Evolutionary conservation across 2,113 vertebrate genomes (phyloP), one percentile per base, ranked within the genome.

Genomic region (Laticauda laticaudata): DNA sequence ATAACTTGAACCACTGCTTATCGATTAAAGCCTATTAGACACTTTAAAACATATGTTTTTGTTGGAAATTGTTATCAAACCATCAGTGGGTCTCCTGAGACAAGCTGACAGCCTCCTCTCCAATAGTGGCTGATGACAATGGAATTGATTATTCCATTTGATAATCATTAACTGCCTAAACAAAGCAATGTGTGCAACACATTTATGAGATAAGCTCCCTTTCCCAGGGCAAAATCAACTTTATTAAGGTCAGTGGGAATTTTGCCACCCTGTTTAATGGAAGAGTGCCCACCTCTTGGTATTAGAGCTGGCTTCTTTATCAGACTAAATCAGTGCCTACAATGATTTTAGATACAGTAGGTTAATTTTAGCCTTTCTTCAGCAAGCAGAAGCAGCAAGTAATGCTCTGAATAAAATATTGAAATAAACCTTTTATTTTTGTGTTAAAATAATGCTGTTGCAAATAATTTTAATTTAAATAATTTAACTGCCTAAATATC

Each of bases 111-210:
- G 93, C 95, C 95, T 93, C 95, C 91, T 92, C 94, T 93, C 90
- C 91, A 94, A 95, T 95, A 87, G 91, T 97, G 93, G 94, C 93
- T 93, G 94, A 94, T 95, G 95, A 96, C 96, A 97, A 93, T 95
- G 95, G 94, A 86, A 90, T 21, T 59, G 7, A 51, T 90, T 81
- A 0, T 29, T 81, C 94, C 95, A 95, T 97, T 96, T 97, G 97
- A 96, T 94, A 96, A 96, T 96, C 94, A 96, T 97, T 97, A 97
- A 88, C 91, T 95, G 88, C 93, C 94, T 90, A 94, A 94, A 94
- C 94, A 94, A 94, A 95, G 96, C 92, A 93, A 88, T 95, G 93
- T 95, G 75, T 75, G 92, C 69, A 90, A 96, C 95, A 59, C 3
- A 1, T 75, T 90, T 90, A 43, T 5, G 8, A 87, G 88, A 43